phyloP scores from a whole-genome alignment of 2,113 vertebrate species.

The Neodontobutis hainanensis region DNA sequence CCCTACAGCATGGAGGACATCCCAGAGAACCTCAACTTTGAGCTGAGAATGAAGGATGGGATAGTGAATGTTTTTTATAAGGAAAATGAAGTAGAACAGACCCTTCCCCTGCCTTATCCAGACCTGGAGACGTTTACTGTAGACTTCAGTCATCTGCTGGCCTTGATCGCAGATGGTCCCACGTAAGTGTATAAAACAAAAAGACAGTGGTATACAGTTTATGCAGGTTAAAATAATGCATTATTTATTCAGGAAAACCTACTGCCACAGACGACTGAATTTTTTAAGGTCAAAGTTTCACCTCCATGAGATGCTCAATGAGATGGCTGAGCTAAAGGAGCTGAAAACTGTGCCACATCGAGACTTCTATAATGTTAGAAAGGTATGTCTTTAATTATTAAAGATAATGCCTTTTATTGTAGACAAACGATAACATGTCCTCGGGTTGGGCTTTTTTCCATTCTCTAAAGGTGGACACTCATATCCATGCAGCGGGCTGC shows the following conservation, averaged over 20 bases:
- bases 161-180: constrained; percentile 93
- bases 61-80: constrained; percentile 88
- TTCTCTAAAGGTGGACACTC: constrained; percentile 89
- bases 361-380: constrained; percentile 98
- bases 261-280: constrained; percentile 93
- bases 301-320: constrained; percentile 97
- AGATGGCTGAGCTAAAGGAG: constrained; percentile 95
- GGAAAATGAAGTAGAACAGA: constrained; percentile 76
- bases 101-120: constrained; percentile 89
- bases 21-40: constrained; percentile 88
- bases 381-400: constrained; percentile 76
- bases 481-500: constrained; percentile 96
- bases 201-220: constrained; percentile 1
- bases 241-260: constrained; percentile 86
- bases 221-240: background rate
- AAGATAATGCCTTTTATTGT: background rate
- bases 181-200: constrained; percentile 81
- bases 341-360: constrained; percentile 93
- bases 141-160: constrained; percentile 90
- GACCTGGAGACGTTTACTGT: constrained; percentile 92
- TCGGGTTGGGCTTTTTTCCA: background rate
- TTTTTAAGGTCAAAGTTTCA: constrained; percentile 96
- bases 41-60: constrained; percentile 87
- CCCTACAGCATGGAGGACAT: constrained; percentile 87
- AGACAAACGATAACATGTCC: background rate